Conservation (phyloP, 2,113 vertebrate species). For the Coptodon bakossiorum region DNA sequence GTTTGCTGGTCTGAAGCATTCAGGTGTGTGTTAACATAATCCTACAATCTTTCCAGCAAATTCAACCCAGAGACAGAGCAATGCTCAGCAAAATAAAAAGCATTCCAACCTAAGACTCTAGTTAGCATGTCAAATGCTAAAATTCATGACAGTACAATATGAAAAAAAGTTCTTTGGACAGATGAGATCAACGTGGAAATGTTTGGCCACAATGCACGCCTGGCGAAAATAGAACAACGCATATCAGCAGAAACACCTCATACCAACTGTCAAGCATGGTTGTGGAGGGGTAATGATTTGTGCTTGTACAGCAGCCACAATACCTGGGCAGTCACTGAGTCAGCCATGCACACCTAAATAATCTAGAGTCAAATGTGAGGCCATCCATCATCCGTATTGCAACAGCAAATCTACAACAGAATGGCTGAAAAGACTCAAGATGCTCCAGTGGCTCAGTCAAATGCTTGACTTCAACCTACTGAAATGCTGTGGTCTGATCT, state of each 20-base stretch:
- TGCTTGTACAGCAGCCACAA: background rate
- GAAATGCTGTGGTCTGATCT: background rate
- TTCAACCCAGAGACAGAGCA: background rate
- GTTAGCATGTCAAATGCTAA: background rate
- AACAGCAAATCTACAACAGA: background rate
- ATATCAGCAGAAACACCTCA: background rate
- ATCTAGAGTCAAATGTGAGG: background rate
- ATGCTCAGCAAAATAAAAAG: background rate
- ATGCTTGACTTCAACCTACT: background rate
- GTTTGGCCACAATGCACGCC: background rate
- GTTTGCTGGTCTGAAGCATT: background rate
- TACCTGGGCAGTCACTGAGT: background rate
- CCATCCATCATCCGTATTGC: background rate
- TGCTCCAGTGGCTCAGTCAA: background rate
- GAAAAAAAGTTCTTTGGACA: background rate
- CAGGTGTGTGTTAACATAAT: background rate
- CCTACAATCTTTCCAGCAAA: background rate
- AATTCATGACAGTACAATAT: background rate
- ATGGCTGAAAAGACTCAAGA: background rate
- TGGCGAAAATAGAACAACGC: background rate
- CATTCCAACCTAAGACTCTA: background rate
- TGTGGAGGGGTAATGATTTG: background rate
- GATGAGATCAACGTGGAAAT: background rate
- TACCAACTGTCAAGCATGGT: background rate
- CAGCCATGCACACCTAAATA: background rate